Base-by-base conservation (phyloP, 2,113 vertebrate species). In the Falcunculus frontatus region DNA sequence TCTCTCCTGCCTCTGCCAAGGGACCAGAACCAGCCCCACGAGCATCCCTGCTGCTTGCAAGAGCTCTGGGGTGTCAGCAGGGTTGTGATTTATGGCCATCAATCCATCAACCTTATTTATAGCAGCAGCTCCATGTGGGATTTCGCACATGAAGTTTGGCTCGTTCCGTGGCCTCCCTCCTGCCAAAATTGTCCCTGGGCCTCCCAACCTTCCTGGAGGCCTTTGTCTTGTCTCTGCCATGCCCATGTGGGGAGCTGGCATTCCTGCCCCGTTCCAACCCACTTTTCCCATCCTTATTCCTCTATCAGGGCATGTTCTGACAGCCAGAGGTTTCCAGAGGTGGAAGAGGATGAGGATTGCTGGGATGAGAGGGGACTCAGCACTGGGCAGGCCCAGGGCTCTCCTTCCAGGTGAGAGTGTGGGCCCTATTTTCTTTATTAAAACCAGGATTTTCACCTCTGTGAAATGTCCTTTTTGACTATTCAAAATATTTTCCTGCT, bases 21-120 rank as follows among this genome's bases (percentile, higher is more conserved):
- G 89, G 84, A 65, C 41, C 88, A 16, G 93, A 82, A 89, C 89
- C 93, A 95, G 94, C 91, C 94, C 15, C 91, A 73, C 3, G 21
- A 93, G 87, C 89, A 64, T 29, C 95, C 93, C 93, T 7, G 77
- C 91, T 79, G 93, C 81, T 39, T 37, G 55, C 2, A 3, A 86
- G 86, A 75, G 95, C 89, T 57, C 76, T 3, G 89, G 74, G 87
- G 8, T 79, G 91, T 89, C 91, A 85, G 81, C 94, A 55, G 93
- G 64, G 75, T 27, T 87, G 3, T 91, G 93, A 96, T 96, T 96
- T 93, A 94, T 62, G 82, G 87, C 93, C 56, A 90, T 87, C 84
- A 62, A 93, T 94, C 93, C 57, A 6, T 80, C 94, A 90, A 0
- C 78, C 42, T 90, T 63, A 87, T 87, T 95, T 93, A 80, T 32